These are phyloP conservation scores for Tanypteryx hageni DNA, from an alignment of 2,888 invertebrate genomes.

Conservation along the genomic window DNA sequence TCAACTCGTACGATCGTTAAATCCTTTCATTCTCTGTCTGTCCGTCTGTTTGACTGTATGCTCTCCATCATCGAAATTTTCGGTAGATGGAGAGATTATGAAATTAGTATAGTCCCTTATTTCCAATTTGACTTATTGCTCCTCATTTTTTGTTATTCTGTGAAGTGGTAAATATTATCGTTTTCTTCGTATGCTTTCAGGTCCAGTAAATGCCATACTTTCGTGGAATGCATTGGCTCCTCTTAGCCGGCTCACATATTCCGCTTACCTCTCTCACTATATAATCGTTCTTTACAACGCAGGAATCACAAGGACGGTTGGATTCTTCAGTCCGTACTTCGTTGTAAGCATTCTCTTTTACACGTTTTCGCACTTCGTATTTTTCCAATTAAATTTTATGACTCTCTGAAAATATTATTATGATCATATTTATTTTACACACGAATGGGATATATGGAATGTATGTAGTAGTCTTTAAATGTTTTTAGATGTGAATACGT, in stretches of 20 bases:
- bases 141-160: too few species aligned
- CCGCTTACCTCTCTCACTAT: slow-evolving; percentile 41
- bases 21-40: too few species aligned
- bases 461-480: not conserved
- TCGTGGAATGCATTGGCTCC: slow-evolving; percentile 62
- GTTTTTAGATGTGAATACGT: not conserved
- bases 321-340: slow-evolving; percentile 69
- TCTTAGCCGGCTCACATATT: slow-evolving; percentile 50
- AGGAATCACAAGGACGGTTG: slow-evolving; percentile 66
- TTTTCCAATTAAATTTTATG: too few species aligned
- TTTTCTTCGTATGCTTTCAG: not conserved
- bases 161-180: not conserved
- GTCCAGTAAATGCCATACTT: slow-evolving; percentile 39
- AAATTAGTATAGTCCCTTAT: too few species aligned
- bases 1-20: too few species aligned
- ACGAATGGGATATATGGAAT: not conserved
- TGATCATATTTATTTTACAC: not conserved
- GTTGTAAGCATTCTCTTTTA: slow-evolving; percentile 69
- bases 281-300: not conserved
- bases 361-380: too few species aligned
- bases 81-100: too few species aligned
- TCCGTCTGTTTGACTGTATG: too few species aligned
- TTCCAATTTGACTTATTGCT: too few species aligned
- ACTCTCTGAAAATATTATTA: not conserved
- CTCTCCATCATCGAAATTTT: too few species aligned